Conservation (phyloP, 2,888 invertebrate genomes). For the Bruchidius siliquastri region DNA sequence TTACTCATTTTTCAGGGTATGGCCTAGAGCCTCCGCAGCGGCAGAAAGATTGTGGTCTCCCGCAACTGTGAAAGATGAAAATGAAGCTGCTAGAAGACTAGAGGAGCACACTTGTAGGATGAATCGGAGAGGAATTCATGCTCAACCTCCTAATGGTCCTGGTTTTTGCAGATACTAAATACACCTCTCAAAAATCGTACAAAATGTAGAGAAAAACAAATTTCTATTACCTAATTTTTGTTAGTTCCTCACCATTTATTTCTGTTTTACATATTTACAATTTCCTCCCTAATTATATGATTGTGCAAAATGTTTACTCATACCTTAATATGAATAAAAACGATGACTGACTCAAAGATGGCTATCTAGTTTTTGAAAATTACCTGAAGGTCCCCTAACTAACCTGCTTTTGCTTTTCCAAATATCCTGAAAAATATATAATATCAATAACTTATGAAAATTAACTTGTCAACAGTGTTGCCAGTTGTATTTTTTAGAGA, state of each 20-base stretch:
- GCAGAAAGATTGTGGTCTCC: slow-evolving; percentile 82
- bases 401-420: slow-evolving; percentile 39
- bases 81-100: slow-evolving; percentile 55
- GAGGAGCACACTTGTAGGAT: slow-evolving; percentile 72
- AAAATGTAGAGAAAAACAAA: background rate
- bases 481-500: too few species aligned
- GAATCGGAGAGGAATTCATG: slow-evolving; percentile 62
- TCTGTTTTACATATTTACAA: too few species aligned
- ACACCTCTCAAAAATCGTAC: background rate
- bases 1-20: slow-evolving; percentile 58
- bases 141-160: slow-evolving; percentile 67
- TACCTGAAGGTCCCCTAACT: slow-evolving; percentile 41
- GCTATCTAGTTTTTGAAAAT: slow-evolving; percentile 34
- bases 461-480: too few species aligned
- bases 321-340: too few species aligned
- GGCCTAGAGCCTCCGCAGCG: slow-evolving; percentile 81
- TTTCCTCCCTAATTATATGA: too few species aligned
- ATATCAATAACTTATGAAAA: background rate
- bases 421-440: slow-evolving; percentile 29
- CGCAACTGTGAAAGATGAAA: slow-evolving; percentile 9
- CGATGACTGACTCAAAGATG: slow-evolving; percentile 28
- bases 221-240: too few species aligned
- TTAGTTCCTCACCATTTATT: too few species aligned
- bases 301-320: too few species aligned
- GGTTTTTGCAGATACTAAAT: slow-evolving; percentile 53